Conservation (phyloP, 1,140 invertebrate species). For the Sycophaga agraensis region DNA sequence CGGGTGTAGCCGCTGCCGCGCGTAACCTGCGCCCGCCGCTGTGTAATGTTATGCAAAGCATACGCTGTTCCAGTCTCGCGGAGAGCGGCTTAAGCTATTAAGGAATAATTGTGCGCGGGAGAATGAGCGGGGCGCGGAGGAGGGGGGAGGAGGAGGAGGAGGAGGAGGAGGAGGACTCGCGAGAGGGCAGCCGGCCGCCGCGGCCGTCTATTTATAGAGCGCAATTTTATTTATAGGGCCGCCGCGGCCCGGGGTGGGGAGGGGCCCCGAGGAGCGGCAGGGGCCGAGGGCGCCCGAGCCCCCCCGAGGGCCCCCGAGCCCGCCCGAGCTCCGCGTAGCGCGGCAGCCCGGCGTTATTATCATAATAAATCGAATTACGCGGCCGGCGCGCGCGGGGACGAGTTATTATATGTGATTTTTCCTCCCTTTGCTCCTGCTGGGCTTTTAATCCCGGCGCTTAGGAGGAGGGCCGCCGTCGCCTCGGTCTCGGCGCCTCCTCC, state of each 20-base stretch:
- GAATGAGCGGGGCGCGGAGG: background rate
- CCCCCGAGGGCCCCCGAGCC: too few relatives aligned
- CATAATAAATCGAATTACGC: constrained; percentile 21
- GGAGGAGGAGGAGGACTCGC: background rate
- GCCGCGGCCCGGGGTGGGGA: too few relatives aligned
- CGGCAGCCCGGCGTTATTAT: constrained; percentile 9
- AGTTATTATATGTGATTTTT: constrained; percentile 1
- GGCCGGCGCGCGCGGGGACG: background rate
- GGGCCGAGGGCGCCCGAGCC: too few relatives aligned
- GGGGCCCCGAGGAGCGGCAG: too few relatives aligned
- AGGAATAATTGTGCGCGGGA: constrained; percentile 38
- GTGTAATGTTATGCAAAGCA: constrained; percentile 43
- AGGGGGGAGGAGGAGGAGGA: background rate
- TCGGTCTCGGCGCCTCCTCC: background rate
- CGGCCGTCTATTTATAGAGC: constrained; percentile 6
- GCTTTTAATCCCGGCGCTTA: too few relatives aligned
- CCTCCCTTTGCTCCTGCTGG: background rate
- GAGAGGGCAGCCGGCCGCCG: background rate
- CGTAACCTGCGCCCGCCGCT: constrained; percentile 34
- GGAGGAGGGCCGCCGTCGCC: too few relatives aligned
- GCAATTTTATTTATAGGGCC: constrained; percentile 15
- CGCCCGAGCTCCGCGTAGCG: constrained; percentile 5
- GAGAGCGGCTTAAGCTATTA: constrained; percentile 39
- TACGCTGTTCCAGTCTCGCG: constrained; percentile 41
- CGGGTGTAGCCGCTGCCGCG: constrained; percentile 27